Evolutionary conservation across 1,140 invertebrate species (phyloP).

Genomic region (Danaus plexippus): DNA sequence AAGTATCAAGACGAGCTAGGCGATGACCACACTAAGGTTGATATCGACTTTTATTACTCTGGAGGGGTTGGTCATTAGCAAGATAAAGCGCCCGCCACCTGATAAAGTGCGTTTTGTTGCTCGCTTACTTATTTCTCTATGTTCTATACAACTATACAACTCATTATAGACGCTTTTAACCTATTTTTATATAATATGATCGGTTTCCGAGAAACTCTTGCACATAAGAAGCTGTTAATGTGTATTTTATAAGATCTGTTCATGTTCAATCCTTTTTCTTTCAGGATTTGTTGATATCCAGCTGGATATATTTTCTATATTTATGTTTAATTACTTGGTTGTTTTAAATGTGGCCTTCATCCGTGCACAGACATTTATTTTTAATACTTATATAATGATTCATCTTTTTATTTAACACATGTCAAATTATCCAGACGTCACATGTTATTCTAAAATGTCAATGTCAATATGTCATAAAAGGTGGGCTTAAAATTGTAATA

Average conservation of each 20-base stretch:
- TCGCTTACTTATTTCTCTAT: constrained; percentile 63
- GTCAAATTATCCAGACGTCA: no score
- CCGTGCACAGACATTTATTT: no score
- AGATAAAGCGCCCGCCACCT: constrained; percentile 69
- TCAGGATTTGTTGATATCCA: no score
- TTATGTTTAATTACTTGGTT: no score
- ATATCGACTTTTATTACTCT: constrained; percentile 68
- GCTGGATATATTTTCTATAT: no score
- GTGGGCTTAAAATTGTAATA: constrained; percentile 1
- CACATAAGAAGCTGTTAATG: not conserved
- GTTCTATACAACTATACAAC: constrained; percentile 17
- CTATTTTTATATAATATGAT: constrained; percentile 1
- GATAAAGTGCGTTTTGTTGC: constrained; percentile 72
- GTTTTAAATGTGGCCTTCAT: no score
- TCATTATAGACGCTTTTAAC: constrained; percentile 3
- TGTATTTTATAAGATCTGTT: constrained; percentile 1
- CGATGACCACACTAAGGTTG: constrained; percentile 34
- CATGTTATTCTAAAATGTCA: no score
- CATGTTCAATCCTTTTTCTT: no score
- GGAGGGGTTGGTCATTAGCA: constrained; percentile 69
- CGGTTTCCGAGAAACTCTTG: not conserved
- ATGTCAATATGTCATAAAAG: no score
- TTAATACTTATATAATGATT: no score
- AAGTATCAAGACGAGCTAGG: constrained; percentile 42
- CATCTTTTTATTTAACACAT: no score